Conservation (phyloP, 2,888 invertebrate species). For the Drosophila longiperda region DNA sequence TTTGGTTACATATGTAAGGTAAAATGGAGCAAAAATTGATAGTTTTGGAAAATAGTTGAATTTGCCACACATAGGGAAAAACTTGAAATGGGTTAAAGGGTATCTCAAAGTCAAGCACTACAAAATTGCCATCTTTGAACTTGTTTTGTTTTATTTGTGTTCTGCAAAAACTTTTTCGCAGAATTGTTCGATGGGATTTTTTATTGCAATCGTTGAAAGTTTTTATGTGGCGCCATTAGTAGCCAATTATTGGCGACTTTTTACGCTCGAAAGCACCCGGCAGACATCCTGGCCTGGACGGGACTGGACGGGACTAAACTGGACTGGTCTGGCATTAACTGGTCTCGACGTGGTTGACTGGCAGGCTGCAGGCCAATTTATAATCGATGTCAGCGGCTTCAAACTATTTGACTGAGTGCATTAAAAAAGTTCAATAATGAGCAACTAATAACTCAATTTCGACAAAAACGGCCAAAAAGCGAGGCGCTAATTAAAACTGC, state of each 20-base stretch:
- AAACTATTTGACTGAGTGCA: constrained; percentile 70
- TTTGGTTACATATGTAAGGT: neutral
- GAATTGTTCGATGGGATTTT: constrained; percentile 57
- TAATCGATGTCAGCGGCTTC: constrained; percentile 72
- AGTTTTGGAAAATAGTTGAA: neutral
- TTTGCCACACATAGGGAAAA: neutral
- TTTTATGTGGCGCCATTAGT: constrained; percentile 77
- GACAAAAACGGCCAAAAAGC: constrained; percentile 21
- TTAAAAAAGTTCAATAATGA: constrained; percentile 74
- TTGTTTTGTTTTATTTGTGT: constrained; percentile 28
- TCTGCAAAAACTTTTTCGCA: constrained; percentile 59
- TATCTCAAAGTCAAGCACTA: constrained; percentile 14
- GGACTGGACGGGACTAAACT: neutral
- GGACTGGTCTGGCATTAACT: neutral
- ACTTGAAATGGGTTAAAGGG: neutral
- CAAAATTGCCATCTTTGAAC: neutral
- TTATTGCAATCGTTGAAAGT: constrained; percentile 74
- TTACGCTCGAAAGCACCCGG: constrained; percentile 49
- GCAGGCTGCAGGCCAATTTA: constrained; percentile 54
- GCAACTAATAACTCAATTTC: constrained; percentile 75
- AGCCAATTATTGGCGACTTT: constrained; percentile 79
- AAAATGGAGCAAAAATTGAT: neutral
- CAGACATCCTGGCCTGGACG: constrained; percentile 2
- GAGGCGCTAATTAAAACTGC: constrained; percentile 64
- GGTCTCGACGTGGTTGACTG: neutral